phyloP scores from a whole-genome alignment of 2,113 vertebrate genomes.

The Phoenicopterus ruber region DNA sequence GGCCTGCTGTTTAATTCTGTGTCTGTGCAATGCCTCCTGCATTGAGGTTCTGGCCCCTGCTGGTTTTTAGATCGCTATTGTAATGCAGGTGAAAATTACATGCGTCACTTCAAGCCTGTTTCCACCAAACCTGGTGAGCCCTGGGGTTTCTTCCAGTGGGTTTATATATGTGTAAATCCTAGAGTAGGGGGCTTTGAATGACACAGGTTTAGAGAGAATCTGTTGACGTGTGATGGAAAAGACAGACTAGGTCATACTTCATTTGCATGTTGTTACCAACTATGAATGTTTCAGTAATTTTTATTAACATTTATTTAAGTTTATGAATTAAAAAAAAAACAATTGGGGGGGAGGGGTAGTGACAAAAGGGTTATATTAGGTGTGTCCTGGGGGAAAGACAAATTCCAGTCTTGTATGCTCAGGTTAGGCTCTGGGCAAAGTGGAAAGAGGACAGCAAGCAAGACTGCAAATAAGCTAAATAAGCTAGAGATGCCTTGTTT shows the following conservation, averaged over 20 bases:
- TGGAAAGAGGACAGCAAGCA: not conserved
- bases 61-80: not conserved
- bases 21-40: not conserved
- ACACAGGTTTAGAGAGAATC: not conserved
- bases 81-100: not conserved
- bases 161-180: not conserved
- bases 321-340: not conserved
- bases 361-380: not conserved
- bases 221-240: not conserved
- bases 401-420: not conserved
- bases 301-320: not conserved
- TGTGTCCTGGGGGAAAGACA: not conserved
- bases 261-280: not conserved
- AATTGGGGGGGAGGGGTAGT: accelerated
- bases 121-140: not conserved
- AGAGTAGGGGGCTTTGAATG: not conserved
- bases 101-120: not conserved
- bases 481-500: not conserved
- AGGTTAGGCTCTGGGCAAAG: not conserved
- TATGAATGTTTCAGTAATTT: not conserved
- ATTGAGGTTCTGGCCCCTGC: not conserved
- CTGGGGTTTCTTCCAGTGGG: not conserved
- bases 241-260: not conserved
- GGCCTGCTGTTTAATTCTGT: not conserved
- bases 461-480: not conserved